These are phyloP conservation scores for Miltochrista miniata DNA, from an alignment of 2,888 invertebrate species.

Conservation along the genomic window DNA sequence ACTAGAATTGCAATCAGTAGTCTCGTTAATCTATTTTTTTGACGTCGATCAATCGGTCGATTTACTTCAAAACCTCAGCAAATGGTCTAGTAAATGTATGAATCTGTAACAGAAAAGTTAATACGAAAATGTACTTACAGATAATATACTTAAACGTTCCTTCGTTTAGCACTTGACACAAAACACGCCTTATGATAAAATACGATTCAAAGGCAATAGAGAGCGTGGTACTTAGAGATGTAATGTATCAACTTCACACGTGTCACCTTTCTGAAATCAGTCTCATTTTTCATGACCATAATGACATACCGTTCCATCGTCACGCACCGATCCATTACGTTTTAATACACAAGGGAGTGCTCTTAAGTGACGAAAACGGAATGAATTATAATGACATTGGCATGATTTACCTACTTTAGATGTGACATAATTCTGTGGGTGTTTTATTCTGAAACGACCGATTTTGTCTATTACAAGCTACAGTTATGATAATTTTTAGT, in stretches of 20 bases:
- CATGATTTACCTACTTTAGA: neutral
- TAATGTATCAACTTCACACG: conserved; percentile 3
- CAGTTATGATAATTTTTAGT: neutral
- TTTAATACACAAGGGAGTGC: conserved; percentile 6
- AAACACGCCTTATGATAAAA: neutral
- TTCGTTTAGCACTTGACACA: no score
- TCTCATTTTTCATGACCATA: conserved; percentile 12
- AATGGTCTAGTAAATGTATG: neutral
- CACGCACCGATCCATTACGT: conserved; percentile 12
- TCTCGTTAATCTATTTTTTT: no score
- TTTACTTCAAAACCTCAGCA: no score
- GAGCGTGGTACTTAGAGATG: conserved; percentile 3
- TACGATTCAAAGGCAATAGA: neutral
- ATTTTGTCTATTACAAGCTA: neutral
- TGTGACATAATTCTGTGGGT: neutral
- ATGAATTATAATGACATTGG: neutral
- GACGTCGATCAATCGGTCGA: no score
- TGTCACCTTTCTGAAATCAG: conserved; percentile 5
- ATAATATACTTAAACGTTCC: neutral
- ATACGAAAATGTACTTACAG: no score
- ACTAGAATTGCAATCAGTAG: no score
- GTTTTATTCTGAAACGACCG: neutral
- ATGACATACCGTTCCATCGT: conserved; percentile 12
- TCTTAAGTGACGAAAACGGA: neutral
- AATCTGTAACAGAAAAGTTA: neutral